Conservation (phyloP, 2,113 vertebrate genomes). For the Rhinoderma darwinii region DNA sequence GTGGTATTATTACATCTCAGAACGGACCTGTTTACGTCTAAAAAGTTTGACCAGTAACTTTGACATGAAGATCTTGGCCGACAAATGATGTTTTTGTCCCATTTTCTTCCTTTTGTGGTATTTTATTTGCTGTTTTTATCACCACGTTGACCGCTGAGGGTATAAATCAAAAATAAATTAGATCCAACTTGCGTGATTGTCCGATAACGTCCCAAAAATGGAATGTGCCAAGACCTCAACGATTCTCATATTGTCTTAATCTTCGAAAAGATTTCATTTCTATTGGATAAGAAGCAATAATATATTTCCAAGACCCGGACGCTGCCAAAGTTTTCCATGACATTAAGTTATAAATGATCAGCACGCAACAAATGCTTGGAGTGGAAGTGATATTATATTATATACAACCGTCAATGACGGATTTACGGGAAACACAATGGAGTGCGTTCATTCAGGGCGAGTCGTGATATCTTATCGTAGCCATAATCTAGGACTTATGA, state of each 20-base stretch:
- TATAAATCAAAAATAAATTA: not conserved
- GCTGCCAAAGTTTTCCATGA: not conserved
- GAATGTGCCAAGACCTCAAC: not conserved
- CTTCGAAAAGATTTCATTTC: not conserved
- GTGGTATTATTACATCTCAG: not conserved
- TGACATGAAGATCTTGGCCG: not conserved
- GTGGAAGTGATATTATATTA: not conserved
- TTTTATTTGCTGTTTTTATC: not conserved
- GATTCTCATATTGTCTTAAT: not conserved
- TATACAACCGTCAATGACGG: not conserved
- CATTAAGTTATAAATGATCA: not conserved
- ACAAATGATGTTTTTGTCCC: not conserved
- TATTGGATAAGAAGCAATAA: not conserved
- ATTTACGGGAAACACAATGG: not conserved
- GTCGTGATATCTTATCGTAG: not conserved
- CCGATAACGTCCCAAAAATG: too few species aligned
- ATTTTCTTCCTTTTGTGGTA: not conserved
- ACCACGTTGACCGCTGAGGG: not conserved
- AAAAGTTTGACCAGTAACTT: not conserved
- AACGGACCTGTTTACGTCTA: not conserved
- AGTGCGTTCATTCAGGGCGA: not conserved
- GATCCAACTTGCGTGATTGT: not conserved
- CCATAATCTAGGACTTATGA: not conserved
- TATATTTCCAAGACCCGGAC: not conserved
- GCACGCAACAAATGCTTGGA: too few species aligned